phyloP scores from a whole-genome alignment of 2,797 vertebrate species.

The Ambastaia sidthimunki region DNA sequence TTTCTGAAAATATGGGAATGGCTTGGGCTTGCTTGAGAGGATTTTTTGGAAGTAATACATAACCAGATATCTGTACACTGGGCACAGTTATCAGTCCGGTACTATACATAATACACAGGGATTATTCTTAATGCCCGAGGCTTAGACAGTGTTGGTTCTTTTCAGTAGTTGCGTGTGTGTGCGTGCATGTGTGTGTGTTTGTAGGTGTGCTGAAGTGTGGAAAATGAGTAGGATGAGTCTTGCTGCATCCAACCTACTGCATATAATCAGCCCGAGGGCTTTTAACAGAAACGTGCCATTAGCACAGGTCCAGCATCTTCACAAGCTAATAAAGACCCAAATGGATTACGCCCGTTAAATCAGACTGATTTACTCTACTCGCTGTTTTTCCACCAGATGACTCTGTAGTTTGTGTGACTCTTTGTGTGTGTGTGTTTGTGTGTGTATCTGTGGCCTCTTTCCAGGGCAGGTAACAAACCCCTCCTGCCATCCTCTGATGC shows the following conservation, averaged over 20 bases:
- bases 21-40: conserved; percentile 5
- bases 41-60: conserved; percentile 19
- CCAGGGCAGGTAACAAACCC: conserved; percentile 47
- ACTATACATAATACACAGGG: conserved; percentile 25
- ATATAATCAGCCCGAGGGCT: conserved; percentile 64
- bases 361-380: conserved; percentile 71
- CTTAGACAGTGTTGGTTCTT: conserved; percentile 19
- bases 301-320: conserved; percentile 72
- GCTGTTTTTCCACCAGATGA: conserved; percentile 52
- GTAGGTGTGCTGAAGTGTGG: conserved; percentile 40
- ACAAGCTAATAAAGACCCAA: conserved; percentile 72
- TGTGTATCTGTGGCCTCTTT: conserved; percentile 44
- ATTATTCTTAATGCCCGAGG: conserved; percentile 22
- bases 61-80: conserved; percentile 22
- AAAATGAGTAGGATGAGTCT: conserved; percentile 37
- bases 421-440: conserved; percentile 18
- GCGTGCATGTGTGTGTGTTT: conserved; percentile 14
- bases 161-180: conserved; percentile 14
- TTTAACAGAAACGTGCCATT: conserved; percentile 74
- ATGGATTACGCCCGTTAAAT: conserved; percentile 71
- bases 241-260: conserved; percentile 44
- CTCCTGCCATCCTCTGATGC: conserved; percentile 42
- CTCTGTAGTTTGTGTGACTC: conserved; percentile 39
- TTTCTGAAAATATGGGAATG: not conserved
- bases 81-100: conserved; percentile 29